phyloP scores from a whole-genome alignment of 1,140 invertebrate species.

The Ctenoplectra terminalis region DNA sequence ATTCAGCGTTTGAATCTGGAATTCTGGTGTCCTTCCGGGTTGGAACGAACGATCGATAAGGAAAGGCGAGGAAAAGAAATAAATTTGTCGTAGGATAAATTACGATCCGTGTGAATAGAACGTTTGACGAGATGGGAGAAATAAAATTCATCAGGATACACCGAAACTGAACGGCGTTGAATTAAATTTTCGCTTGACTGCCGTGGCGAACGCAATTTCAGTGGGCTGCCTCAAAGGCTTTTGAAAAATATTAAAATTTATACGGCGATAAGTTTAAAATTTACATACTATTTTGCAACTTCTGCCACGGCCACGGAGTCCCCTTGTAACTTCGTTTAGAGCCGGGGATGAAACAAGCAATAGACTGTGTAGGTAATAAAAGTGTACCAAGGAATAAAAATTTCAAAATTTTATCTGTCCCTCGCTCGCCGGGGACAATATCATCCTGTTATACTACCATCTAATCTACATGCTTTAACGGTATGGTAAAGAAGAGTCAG shows the following conservation, averaged over 20 bases:
- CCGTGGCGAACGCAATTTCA: constrained; percentile 10
- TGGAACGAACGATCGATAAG: no score
- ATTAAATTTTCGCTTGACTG: constrained; percentile 31
- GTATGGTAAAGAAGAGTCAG: neutral
- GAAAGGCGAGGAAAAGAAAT: neutral
- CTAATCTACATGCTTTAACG: neutral
- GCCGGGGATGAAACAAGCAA: constrained; percentile 6
- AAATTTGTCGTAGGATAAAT: constrained; percentile 21
- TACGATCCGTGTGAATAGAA: constrained; percentile 4
- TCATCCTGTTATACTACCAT: neutral
- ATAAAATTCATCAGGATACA: constrained; percentile 37
- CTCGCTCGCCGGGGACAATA: neutral
- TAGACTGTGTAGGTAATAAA: constrained; percentile 9
- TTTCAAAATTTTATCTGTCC: neutral
- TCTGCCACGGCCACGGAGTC: neutral
- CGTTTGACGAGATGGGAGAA: constrained; percentile 7
- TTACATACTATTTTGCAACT: constrained; percentile 34
- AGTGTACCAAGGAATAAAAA: constrained; percentile 22
- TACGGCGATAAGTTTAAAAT: constrained; percentile 34
- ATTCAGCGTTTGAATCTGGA: no score
- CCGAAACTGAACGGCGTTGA: constrained; percentile 25
- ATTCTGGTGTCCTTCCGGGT: no score
- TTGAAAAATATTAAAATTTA: constrained; percentile 34
- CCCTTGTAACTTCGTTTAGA: constrained; percentile 20
- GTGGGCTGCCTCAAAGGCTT: constrained; percentile 15